A percentile compares a stretch with the other conserved stretches of the same genome.
These are phyloP conservation scores for Drosophila sturtevanti DNA, from an alignment of 1,140 invertebrate species.

Conservation along the genomic window DNA sequence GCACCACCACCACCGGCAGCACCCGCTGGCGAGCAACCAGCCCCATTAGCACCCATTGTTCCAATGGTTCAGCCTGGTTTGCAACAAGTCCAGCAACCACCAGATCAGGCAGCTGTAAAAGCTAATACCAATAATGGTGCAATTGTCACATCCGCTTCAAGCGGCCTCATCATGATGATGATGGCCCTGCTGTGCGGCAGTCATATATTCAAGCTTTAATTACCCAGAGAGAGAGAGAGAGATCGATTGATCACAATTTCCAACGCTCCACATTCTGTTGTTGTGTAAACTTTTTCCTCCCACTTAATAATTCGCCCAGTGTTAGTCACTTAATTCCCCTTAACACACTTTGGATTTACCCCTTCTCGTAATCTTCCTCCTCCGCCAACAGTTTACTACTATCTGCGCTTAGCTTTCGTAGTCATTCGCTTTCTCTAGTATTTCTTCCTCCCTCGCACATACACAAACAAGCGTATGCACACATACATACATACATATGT, in stretches of 20 bases:
- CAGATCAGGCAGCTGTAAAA: constrained; percentile 64
- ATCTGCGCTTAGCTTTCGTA: neutral
- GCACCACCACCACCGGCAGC: constrained; percentile 67
- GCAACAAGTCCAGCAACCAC: constrained; percentile 46
- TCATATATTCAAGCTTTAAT: neutral
- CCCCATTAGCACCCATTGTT: constrained; percentile 59
- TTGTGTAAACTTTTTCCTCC: neutral
- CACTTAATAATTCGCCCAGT: neutral
- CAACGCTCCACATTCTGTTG: neutral
- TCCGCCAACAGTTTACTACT: neutral
- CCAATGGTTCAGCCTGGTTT: constrained; percentile 39
- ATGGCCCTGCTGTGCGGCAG: neutral
- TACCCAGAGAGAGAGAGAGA: neutral
- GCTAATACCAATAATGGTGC: constrained; percentile 28
- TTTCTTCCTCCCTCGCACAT: neutral
- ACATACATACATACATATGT: neutral
- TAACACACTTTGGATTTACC: neutral
- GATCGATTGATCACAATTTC: neutral
- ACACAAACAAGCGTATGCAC: no score
- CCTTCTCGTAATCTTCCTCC: neutral
- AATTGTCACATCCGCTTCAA: neutral
- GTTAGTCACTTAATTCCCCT: neutral
- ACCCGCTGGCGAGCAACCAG: constrained; percentile 49
- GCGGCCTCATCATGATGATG: neutral
- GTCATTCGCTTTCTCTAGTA: constrained; percentile 8